Base-by-base conservation (phyloP, 2,797 vertebrate species). In the Phataginus tetradactyla region DNA sequence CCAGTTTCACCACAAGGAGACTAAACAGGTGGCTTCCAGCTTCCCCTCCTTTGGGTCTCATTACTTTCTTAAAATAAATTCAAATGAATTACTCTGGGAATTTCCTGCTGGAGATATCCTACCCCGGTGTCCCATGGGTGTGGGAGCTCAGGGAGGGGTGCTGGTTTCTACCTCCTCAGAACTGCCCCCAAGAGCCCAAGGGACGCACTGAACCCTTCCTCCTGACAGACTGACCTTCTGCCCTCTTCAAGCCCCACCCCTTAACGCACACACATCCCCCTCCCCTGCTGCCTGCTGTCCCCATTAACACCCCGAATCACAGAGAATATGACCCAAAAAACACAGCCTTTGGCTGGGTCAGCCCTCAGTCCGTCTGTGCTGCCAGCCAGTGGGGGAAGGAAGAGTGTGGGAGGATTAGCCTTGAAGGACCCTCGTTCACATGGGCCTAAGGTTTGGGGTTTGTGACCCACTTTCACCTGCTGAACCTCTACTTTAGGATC, bases 281-380 rank as follows among this genome's bases (percentile, higher is more conserved):
- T 87, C 88, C 77, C 81, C 64, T 42, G 18, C 88, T 86, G 78
- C 74, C 64, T 88, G 20, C 90, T 86, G 95, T 86, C 87, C 94
- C 90, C 78, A 86, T 96, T 95, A 97, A 94, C 95, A 97, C 93
- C 94, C 94, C 66, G 57, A 95, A 86, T 94, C 68, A 86, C 55
- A 92, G 85, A 90, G 84, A 90, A n/a, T 42, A n/a, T 81, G 93
- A 97, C 96, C 96, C 85, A 57, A 93, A 45, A 97, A 97, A 97
- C 83, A 37, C 37, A 0, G 49, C 61, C 71, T 91, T 59, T 37
- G 39, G 34, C 69, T 84, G 21, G 49, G 32, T 59, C 53, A 69
- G 66, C 45, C 74, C n/a, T 83, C 78, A 61, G 72, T 27, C 64
- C 51, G 57, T 57, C 45, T 45, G 12, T 49, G 53, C 17, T n/a